Evolutionary conservation across 2,797 vertebrate species (phyloP).

Genomic region (Acropternis orthonyx): DNA sequence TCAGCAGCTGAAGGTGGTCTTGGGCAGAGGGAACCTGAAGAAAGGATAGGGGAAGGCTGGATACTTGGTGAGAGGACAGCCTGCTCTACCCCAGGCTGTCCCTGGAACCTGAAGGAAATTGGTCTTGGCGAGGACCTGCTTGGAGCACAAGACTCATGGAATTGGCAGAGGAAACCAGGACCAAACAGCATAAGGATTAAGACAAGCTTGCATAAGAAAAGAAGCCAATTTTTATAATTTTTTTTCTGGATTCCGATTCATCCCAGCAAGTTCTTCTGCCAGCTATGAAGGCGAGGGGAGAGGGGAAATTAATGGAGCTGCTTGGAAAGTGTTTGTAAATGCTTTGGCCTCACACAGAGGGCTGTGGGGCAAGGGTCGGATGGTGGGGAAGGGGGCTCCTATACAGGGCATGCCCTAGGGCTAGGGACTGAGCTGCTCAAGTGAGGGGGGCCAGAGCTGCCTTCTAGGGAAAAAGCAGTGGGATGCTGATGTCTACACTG

Average conservation of each 20-base stretch:
- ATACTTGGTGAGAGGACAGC: not conserved
- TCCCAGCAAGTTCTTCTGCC: not conserved
- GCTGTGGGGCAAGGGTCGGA: not conserved
- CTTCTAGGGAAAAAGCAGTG: not conserved
- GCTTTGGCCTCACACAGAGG: not conserved
- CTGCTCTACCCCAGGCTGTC: not conserved
- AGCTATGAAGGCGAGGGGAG: not conserved
- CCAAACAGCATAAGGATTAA: not conserved
- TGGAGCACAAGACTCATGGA: not conserved
- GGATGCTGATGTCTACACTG: rapidly evolving
- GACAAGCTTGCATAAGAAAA: not conserved
- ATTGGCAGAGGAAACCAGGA: not conserved
- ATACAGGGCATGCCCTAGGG: not conserved
- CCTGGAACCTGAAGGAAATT: not conserved
- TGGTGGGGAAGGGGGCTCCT: not conserved
- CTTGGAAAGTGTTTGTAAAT: not conserved
- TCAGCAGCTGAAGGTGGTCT: not conserved
- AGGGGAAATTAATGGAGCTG: not conserved
- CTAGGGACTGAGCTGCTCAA: rapidly evolving
- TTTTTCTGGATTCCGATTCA: not conserved
- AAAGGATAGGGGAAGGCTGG: not conserved
- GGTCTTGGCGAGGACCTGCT: not conserved
- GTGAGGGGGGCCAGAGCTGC: rapidly evolving
- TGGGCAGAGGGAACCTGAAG: not conserved
- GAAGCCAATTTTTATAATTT: not conserved